Base-by-base conservation (phyloP, 2,113 vertebrate genomes). In the Manacus vitellinus region DNA sequence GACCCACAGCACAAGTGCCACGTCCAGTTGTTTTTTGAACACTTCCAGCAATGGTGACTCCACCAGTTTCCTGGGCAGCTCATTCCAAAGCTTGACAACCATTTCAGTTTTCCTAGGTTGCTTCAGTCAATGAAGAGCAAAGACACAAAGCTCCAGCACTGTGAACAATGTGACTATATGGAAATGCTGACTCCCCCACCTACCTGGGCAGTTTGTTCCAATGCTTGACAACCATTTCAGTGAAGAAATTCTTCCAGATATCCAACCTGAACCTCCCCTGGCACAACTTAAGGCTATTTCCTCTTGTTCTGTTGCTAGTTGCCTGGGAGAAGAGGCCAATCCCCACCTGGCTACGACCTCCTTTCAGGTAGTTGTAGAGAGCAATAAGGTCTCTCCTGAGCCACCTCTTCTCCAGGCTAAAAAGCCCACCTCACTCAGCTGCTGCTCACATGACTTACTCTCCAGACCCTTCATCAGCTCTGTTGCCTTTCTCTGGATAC, bases 331-430 rank as follows among this genome's bases (percentile, higher is more conserved):
- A 54, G 54, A 62, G n/a, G n/a, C 21, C 21, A 27, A 19, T 6
- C 5, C 7, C 16, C 39, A 41, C 4, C 30, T 62, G 21, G 24
- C 47, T 37, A 49, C 23, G n/a, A 16, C 4, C 18, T 28, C 14
- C 25, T 56, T 72, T n/a, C 41, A 49, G 47, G 14, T 2, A 62
- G 35, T 0, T 76, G 47, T 35, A 76, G 25, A 83, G 12, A 47
- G 30, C 0, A 0, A 1, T 31, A 35, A 61, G 3, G n/a, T 41
- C n/a, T 49, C 55, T 41, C 21, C 41, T 27, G 30, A 55, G 12
- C 33, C 30, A 54, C 24, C 47, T 39, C 21, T 16, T 19, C 47
- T 35, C 41, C 41, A 43, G 25, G 6, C 11, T 41, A 55, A 47
- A 62, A 62, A 8, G 3, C 14, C 14, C 24, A 55, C 11, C 25